phyloP scores from a whole-genome alignment of 1,140 invertebrate species.

The Halotydeus destructor region DNA sequence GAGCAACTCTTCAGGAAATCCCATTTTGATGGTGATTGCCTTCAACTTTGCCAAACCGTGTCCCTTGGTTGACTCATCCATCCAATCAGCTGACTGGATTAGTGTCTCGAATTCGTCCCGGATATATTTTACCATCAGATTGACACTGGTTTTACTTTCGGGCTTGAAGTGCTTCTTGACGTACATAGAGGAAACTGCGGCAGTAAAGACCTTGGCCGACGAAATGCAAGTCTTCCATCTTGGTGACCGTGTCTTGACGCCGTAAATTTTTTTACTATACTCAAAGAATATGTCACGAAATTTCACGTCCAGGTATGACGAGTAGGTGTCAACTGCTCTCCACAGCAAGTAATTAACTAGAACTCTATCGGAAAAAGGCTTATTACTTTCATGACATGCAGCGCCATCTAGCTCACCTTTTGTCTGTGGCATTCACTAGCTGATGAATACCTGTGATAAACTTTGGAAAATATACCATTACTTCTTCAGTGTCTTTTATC shows the following conservation, averaged over 20 bases:
- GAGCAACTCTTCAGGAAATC: slow-evolving; percentile 26
- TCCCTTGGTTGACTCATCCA: slow-evolving; percentile 59
- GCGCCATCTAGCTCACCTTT: slow-evolving; percentile 1
- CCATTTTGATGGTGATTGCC: slow-evolving; percentile 29
- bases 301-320: too few relatives aligned
- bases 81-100: slow-evolving; percentile 62
- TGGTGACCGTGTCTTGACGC: too few relatives aligned
- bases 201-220: too few relatives aligned
- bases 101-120: slow-evolving; percentile 19
- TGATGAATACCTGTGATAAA: slow-evolving; percentile 11
- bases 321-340: too few relatives aligned
- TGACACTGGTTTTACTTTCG: too few relatives aligned
- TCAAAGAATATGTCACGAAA: too few relatives aligned
- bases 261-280: too few relatives aligned
- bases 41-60: slow-evolving; percentile 33
- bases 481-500: slow-evolving; percentile 4
- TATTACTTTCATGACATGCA: background rate
- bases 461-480: slow-evolving; percentile 12
- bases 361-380: too few relatives aligned
- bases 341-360: too few relatives aligned
- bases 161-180: too few relatives aligned
- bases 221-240: too few relatives aligned
- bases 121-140: slow-evolving; percentile 21
- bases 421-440: slow-evolving; percentile 5
- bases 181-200: too few relatives aligned